Evolutionary conservation across 2,888 invertebrate genomes (phyloP), one percentile per base, ranked within the genome.

Genomic region (Callyntrura guangdongensis): DNA sequence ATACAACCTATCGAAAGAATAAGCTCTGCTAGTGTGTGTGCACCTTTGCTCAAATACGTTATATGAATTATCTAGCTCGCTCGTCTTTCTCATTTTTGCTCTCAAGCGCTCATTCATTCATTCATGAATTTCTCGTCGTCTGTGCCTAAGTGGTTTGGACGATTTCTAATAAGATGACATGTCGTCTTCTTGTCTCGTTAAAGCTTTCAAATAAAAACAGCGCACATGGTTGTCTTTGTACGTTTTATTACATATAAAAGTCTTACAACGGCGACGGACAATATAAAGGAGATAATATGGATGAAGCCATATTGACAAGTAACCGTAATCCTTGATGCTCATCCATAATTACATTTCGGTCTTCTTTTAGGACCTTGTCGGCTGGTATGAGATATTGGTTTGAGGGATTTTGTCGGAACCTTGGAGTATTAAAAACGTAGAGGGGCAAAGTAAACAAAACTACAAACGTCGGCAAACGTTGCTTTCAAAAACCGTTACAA

Each of bases 261-360:
- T 36, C 36, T 36, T 36, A 36, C 36, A 36, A 36, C 6, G 36
- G 36, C 36, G 36, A 6, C 36, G 36, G 36, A 36, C 36, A 36
- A 36, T 36, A 36, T 6, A 6, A 36, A 8, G 3, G n/a, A 2
- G 17, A 17, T 56, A 56, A 56, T 67, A 67, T 8, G 49, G 74
- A 74, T 49, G 47, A 74, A 74, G 74, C 74, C 74, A 74, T 74
- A 47, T 74, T 74, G 47, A 17, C 17, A 59, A 59, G 59, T n/a
- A 14, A 59, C 36, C 36, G 36, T 59, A 59, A 59, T 59, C 59
- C 17, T 59, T 6, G 36, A 36, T 36, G 17, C 17, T 17, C 59
- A 17, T 59, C 17, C 59, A 59, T 59, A 59, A 59, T 59, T 59
- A 17, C 59, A 17, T 59, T 59, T n/a, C 17, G 59, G 59, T 17